A percentile compares a stretch with the other conserved stretches of the same genome.
Evolutionary conservation across 1,140 invertebrate species (phyloP).

Genomic region (Ditylenchus dipsaci): DNA sequence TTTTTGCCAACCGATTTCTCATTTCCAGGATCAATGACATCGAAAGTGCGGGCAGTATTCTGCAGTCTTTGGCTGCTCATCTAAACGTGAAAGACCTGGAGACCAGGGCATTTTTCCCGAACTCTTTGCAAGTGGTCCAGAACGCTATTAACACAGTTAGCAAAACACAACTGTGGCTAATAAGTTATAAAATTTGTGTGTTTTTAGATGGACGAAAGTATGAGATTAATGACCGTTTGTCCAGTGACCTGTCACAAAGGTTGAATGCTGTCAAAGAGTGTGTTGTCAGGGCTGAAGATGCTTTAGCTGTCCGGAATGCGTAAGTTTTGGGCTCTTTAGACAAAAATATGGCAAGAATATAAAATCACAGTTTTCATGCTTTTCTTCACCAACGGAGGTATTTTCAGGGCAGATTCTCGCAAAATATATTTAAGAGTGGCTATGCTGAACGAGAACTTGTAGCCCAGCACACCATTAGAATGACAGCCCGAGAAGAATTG

Average conservation of each 20-base stretch:
- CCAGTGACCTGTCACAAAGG: slow-evolving; percentile 38
- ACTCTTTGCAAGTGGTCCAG: slow-evolving; percentile 7
- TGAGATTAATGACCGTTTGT: slow-evolving; percentile 34
- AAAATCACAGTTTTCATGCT: too few relatives aligned
- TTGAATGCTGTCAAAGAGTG: slow-evolving; percentile 43
- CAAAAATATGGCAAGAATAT: neutral
- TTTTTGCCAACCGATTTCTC: neutral
- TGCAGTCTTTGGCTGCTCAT: slow-evolving; percentile 25
- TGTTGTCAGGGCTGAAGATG: slow-evolving; percentile 44
- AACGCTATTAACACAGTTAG: slow-evolving; percentile 15
- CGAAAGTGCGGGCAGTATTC: slow-evolving; percentile 22
- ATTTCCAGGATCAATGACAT: slow-evolving; percentile 39
- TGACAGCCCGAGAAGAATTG: slow-evolving; percentile 26
- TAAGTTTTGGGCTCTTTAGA: slow-evolving; percentile 1
- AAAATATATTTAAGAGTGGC: slow-evolving; percentile 38
- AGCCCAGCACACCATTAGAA: slow-evolving; percentile 30
- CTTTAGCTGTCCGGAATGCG: slow-evolving; percentile 25
- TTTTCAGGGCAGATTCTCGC: slow-evolving; percentile 24
- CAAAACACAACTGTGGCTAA: neutral
- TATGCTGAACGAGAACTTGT: slow-evolving; percentile 38
- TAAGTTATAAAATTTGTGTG: slow-evolving; percentile 1
- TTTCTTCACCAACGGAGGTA: too few relatives aligned
- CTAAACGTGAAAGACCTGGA: slow-evolving; percentile 25
- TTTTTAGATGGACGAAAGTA: slow-evolving; percentile 44
- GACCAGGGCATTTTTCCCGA: slow-evolving; percentile 31